A percentile compares a stretch with the other conserved stretches of the same genome.
Evolutionary conservation across 2,113 vertebrate species (phyloP).

Genomic region (Engystomops pustulosus): DNA sequence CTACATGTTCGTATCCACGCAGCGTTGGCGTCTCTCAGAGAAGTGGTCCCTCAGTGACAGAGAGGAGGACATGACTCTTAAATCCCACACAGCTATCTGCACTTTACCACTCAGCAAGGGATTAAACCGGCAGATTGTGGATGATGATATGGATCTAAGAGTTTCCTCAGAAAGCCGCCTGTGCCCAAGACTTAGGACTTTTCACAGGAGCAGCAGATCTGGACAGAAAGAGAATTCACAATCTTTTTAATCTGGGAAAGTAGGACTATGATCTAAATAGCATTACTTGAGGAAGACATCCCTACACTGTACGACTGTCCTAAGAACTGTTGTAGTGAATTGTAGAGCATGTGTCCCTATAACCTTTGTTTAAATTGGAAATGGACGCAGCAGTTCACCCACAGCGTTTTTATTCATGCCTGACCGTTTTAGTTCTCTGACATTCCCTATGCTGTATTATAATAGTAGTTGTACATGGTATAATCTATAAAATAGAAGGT

Average conservation of each 20-base stretch:
- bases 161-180: slow-evolving; percentile 70
- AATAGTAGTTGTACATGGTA: neutral
- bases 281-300: neutral
- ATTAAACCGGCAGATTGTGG: slow-evolving; percentile 61
- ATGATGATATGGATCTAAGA: slow-evolving; percentile 63
- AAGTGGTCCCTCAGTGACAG: slow-evolving; percentile 92
- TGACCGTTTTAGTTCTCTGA: neutral
- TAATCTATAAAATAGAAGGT: neutral
- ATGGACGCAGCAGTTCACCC: neutral
- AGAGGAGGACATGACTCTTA: slow-evolving; percentile 7
- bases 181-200: slow-evolving; percentile 71
- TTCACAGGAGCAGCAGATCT: slow-evolving; percentile 62
- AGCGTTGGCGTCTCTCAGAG: slow-evolving; percentile 91
- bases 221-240: slow-evolving; percentile 58
- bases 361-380: neutral
- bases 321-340: slow-evolving; percentile 49
- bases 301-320: slow-evolving; percentile 13
- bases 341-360: slow-evolving; percentile 19
- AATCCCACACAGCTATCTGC: slow-evolving; percentile 67
- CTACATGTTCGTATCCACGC: slow-evolving; percentile 96
- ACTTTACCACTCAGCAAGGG: slow-evolving; percentile 73
- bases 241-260: slow-evolving; percentile 1
- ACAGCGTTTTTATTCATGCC: neutral
- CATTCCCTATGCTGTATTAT: neutral
- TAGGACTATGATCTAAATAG: slow-evolving; percentile 48